Evolutionary conservation across 2,888 invertebrate genomes (phyloP).

Genomic region (Eledone cirrhosa): DNA sequence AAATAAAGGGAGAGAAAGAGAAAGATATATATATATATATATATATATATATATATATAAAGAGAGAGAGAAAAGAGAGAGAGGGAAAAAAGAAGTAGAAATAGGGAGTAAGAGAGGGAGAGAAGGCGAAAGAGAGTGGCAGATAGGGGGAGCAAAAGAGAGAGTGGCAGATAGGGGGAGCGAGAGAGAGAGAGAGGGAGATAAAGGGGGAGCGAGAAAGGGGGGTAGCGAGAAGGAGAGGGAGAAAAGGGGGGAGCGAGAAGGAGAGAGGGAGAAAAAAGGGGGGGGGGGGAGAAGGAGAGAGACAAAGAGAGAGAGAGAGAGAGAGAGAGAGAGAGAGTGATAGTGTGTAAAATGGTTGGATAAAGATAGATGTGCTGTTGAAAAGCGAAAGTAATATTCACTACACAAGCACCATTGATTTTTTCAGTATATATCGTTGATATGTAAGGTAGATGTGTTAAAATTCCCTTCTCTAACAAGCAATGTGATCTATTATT

Average conservation of each 20-base stretch:
- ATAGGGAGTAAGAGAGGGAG: too few species aligned
- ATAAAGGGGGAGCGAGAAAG: not conserved
- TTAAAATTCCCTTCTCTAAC: too few species aligned
- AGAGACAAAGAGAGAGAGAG: not conserved
- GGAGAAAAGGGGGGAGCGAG: conserved; percentile 26
- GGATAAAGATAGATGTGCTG: too few species aligned
- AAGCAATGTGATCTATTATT: too few species aligned
- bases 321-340: not conserved
- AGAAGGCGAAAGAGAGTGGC: not conserved
- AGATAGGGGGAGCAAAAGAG: not conserved
- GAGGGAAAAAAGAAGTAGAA: too few species aligned
- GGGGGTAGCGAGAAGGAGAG: conserved; percentile 17
- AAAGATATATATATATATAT: too few species aligned
- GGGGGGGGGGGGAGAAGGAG: conserved; percentile 15
- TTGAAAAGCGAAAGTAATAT: too few species aligned
- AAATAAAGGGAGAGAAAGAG: not conserved
- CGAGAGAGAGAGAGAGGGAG: conserved; percentile 9
- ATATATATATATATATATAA: too few species aligned
- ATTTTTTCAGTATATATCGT: too few species aligned
- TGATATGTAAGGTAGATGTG: too few species aligned
- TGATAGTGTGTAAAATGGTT: not conserved
- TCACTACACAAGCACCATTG: too few species aligned
- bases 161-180: not conserved
- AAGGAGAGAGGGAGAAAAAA: conserved; percentile 16
- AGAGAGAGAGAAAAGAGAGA: not conserved